phyloP scores from a whole-genome alignment of 2,888 invertebrate genomes.

The Caenorhabditis uteleia region DNA sequence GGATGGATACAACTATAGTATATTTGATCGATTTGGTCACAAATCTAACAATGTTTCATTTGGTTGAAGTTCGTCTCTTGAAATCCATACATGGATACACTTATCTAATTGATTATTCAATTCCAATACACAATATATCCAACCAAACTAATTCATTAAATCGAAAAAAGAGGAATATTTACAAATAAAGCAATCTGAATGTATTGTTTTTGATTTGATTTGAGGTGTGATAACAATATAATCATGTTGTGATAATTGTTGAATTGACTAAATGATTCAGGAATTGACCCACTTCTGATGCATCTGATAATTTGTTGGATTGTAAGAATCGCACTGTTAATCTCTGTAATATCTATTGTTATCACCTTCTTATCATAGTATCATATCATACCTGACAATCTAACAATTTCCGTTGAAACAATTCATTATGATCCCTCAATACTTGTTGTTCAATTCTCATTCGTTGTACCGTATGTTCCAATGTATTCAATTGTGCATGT shows the following conservation, averaged over 20 bases:
- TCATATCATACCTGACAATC: slow-evolving; percentile 41
- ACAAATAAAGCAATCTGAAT: neutral
- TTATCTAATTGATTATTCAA: no score
- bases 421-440: slow-evolving; percentile 41
- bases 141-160: no score
- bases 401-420: slow-evolving; percentile 40
- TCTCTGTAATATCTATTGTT: neutral
- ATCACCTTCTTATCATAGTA: neutral
- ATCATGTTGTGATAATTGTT: slow-evolving; percentile 13
- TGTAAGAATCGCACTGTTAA: slow-evolving; percentile 29
- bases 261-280: slow-evolving; percentile 40
- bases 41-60: no score
- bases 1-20: no score
- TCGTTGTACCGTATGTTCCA: slow-evolving; percentile 30
- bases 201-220: no score
- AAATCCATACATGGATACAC: no score
- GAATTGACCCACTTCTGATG: slow-evolving; percentile 26
- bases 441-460: slow-evolving; percentile 25
- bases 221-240: no score
- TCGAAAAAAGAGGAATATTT: neutral
- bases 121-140: no score
- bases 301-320: slow-evolving; percentile 13
- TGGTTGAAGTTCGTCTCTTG: no score
- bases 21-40: no score
- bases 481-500: slow-evolving; percentile 18